Evolutionary conservation across 1,140 invertebrate species (phyloP), one percentile per base, ranked within the genome.

Genomic region (Pseudoatta argentina): DNA sequence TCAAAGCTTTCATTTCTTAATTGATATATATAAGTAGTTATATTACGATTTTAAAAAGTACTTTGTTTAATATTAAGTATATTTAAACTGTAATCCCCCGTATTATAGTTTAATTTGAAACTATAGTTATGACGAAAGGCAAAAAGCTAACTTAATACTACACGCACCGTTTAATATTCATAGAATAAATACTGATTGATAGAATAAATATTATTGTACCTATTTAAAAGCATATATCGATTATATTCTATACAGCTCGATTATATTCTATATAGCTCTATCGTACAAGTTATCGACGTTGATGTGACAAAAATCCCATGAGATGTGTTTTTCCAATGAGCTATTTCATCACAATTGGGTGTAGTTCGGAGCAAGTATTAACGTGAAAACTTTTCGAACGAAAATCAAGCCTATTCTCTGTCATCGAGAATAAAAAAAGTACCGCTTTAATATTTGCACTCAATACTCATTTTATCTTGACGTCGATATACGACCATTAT

Each of bases 201-300:
- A 61, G 24, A 44, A 82, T 82, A 51, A 83, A 39, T 73, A 73
- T 73, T 73, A 55, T 30, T 30, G 39, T 18, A 61, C 48, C 14
- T 3, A 57, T 18, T 73, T 83, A 34, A 82, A 72, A 61, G 34
- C 34, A 51, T n/a, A 82, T 34, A 61, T 34, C 39, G 12, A 30
- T 5, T 73, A 3, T 16, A 61, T 61, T 59, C 39, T 34, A 48
- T 48, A 73, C 24, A 24, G 24, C 24, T 34, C 39, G 12, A 30
- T 5, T 73, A 3, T 16, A 61, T 61, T 59, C 39, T 34, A 48
- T 48, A 30, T 21, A 44, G 14, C 6, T 27, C 59, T 21, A 81
- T 69, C 48, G 48, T 14, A 53, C 27, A 53, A 24, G 39, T 83
- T 83, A 72, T 30, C 24, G 34, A 30, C 34, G 21, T 21, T 18